These are phyloP conservation scores for Frieseomelitta varia DNA, from an alignment of 1,140 invertebrate species.

Conservation along the genomic window DNA sequence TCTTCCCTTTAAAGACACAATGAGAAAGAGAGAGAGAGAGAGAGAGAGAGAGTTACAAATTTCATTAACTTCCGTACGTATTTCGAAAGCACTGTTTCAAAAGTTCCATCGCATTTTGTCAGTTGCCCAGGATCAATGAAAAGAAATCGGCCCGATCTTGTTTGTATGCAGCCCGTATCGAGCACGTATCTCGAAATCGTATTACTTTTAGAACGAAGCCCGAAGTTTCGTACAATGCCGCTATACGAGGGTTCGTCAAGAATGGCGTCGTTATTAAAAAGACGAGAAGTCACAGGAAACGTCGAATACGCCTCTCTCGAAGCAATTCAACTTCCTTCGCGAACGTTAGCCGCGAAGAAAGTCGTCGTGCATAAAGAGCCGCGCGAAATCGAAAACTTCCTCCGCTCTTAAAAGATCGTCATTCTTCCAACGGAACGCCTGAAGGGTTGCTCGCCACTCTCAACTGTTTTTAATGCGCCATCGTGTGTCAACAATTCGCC, in stretches of 20 bases:
- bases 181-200: neutral
- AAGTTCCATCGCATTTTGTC: neutral
- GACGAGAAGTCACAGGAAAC: conserved; percentile 20
- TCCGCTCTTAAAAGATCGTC: conserved; percentile 5
- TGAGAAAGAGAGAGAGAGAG: neutral
- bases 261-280: conserved; percentile 34
- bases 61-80: neutral
- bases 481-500: neutral
- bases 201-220: conserved; percentile 1
- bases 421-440: neutral
- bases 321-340: conserved; percentile 38
- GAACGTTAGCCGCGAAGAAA: conserved; percentile 3
- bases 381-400: conserved; percentile 28
- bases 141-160: neutral
- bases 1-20: neutral
- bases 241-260: neutral
- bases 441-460: neutral
- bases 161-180: neutral
- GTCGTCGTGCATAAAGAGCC: conserved; percentile 4
- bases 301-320: conserved; percentile 19
- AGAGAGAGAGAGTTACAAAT: neutral
- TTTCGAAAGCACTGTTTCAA: neutral
- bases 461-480: conserved; percentile 11
- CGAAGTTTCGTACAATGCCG: conserved; percentile 16
- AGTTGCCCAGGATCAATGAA: no score